These are phyloP conservation scores for Drosophila diplacantha DNA, from an alignment of 2,888 invertebrate species.

Conservation along the genomic window DNA sequence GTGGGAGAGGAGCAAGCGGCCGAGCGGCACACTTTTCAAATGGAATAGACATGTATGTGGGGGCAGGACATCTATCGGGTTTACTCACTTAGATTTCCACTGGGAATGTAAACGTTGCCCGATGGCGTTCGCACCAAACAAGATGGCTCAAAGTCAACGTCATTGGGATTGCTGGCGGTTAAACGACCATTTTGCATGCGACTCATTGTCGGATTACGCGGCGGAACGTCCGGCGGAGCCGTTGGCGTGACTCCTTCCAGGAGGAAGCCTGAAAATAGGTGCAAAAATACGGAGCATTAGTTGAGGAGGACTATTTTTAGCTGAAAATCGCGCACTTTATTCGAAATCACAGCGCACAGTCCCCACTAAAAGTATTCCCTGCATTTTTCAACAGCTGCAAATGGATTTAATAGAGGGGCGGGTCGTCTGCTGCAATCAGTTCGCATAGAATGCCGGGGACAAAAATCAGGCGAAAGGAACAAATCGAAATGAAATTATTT, in stretches of 20 bases:
- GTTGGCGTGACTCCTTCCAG: constrained; percentile 86
- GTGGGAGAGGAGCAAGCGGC: neutral
- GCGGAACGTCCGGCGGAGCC: constrained; percentile 92
- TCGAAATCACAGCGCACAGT: constrained; percentile 42
- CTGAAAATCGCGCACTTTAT: constrained; percentile 22
- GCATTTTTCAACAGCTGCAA: constrained; percentile 57
- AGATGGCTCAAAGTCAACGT: constrained; percentile 91
- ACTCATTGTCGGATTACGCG: constrained; percentile 93
- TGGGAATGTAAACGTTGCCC: constrained; percentile 95
- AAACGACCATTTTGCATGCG: constrained; percentile 93
- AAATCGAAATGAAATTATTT: constrained; percentile 59
- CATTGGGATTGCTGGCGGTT: constrained; percentile 84
- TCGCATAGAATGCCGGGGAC: constrained; percentile 48
- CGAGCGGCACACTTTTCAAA: constrained; percentile 22
- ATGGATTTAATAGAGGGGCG: constrained; percentile 24
- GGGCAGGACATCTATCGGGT: constrained; percentile 16
- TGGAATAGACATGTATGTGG: constrained; percentile 11
- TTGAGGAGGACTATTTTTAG: constrained; percentile 7
- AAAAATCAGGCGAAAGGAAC: constrained; percentile 54
- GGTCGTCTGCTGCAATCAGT: constrained; percentile 52
- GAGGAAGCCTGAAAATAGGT: constrained; percentile 85
- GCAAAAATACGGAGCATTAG: constrained; percentile 21
- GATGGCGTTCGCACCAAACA: constrained; percentile 94
- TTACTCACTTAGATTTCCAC: constrained; percentile 83
- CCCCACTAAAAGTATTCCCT: constrained; percentile 47